Evolutionary conservation across 2,113 vertebrate genomes (phyloP), one percentile per base, ranked within the genome.

Genomic region (Guaruba guarouba): DNA sequence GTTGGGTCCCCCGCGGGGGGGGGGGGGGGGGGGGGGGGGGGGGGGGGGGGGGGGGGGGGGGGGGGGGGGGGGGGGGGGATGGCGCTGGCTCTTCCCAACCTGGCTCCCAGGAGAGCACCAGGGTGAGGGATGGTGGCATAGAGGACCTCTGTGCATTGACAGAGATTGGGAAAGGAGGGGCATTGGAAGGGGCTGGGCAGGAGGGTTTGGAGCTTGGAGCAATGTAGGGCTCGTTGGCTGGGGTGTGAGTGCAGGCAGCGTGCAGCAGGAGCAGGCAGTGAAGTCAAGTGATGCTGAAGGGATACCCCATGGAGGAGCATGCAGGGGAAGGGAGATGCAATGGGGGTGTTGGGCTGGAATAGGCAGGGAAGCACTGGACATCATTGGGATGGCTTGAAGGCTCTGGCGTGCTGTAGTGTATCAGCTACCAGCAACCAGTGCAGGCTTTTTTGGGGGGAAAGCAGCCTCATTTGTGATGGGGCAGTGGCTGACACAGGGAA

Each of bases 401-500:
- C 18, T 29, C 90, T 17, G n/a, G 5, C 3, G 46, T 67, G 57
- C 77, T 46, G 7, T 29, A 4, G 11, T 4, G 13, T 4, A 2
- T 4, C 59, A 17, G 52, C 27, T 23, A 4, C 24, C 28, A 24
- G 49, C 70, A n/a, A 16, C 16, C 3, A 18, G 1, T 4, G 3
- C 0, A 2, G 54, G 52, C 9, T 62, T 15, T 9, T 13, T 0
- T 1, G 17, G 44, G 35, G 22, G 31, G 2, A 25, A 35, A 44
- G 44, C 49, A 41, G 44, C 39, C 13, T 27, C 51, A 1, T 5
- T 13, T 7, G 74, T 15, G 37, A 28, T 2, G 7, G 67, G 27
- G n/a, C n/a, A 1, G 43, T 23, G 37, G 11, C 11, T 0, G 4
- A 3, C 35, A 0, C 5, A 3, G 49, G 41, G 5, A 43, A 10